phyloP scores from a whole-genome alignment of 2,888 invertebrate genomes.

The Periphyllus acericola region DNA sequence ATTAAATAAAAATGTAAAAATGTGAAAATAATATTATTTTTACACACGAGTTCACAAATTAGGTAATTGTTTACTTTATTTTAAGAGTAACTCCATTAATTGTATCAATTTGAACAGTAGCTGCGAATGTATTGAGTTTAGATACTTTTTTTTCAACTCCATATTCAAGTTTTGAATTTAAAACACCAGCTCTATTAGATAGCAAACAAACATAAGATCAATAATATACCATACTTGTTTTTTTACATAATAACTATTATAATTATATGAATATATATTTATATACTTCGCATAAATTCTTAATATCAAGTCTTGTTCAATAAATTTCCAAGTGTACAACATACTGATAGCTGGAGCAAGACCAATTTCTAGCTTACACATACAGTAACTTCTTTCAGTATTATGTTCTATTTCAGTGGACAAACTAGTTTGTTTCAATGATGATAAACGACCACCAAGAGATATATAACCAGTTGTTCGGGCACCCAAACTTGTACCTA shows the following conservation, averaged over 20 bases:
- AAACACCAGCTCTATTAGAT: slow-evolving; percentile 79
- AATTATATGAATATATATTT: no score
- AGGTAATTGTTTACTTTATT: slow-evolving; percentile 75
- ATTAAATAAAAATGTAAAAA: not conserved
- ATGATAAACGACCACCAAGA: slow-evolving; percentile 53
- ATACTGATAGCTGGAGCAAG: slow-evolving; percentile 78
- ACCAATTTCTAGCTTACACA: slow-evolving; percentile 68
- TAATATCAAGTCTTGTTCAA: slow-evolving; percentile 81
- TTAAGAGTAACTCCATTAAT: slow-evolving; percentile 90
- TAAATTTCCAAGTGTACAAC: slow-evolving; percentile 82
- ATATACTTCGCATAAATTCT: slow-evolving; percentile 80
- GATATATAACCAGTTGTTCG: slow-evolving; percentile 55
- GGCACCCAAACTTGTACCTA: slow-evolving; percentile 55
- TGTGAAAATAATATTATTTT: not conserved
- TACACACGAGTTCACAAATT: slow-evolving; percentile 33
- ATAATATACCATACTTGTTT: slow-evolving; percentile 2
- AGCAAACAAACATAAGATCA: not conserved
- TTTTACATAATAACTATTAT: slow-evolving; percentile 64
- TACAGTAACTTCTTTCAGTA: slow-evolving; percentile 60
- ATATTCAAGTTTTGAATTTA: slow-evolving; percentile 88
- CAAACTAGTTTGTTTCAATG: slow-evolving; percentile 49
- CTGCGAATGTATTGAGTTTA: slow-evolving; percentile 86
- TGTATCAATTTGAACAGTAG: slow-evolving; percentile 84
- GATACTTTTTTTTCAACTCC: slow-evolving; percentile 94
- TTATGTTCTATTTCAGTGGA: slow-evolving; percentile 59